Conservation (phyloP, 35 echinoderm and acorn worm genomes). For the Apostichopus californicus region DNA sequence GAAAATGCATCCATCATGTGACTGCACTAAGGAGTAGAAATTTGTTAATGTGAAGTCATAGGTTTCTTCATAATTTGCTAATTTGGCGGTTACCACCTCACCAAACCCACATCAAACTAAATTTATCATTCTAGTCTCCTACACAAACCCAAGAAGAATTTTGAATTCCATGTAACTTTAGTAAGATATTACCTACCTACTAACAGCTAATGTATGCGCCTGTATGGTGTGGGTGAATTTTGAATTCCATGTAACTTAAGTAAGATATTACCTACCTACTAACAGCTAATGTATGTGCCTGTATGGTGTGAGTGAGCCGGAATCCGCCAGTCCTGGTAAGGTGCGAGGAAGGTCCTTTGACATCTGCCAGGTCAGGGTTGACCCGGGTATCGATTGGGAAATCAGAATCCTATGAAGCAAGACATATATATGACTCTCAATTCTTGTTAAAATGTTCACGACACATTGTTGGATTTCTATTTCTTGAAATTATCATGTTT, state of each 20-base stretch:
- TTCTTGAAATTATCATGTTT: no score
- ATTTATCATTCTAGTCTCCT: neutral
- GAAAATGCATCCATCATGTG: no score
- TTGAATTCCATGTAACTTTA: neutral
- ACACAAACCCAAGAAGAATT: neutral
- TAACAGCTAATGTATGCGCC: constrained; percentile 89
- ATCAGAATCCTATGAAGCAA: constrained; percentile 76
- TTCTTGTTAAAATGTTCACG: no score
- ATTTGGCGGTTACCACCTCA: no score
- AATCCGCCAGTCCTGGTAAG: constrained; percentile 92
- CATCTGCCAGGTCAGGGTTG: constrained; percentile 77
- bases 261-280: constrained; percentile 75
- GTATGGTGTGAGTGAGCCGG: constrained; percentile 88
- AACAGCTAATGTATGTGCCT: constrained; percentile 88
- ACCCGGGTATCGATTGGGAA: constrained; percentile 83
- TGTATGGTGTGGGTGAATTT: constrained; percentile 78
- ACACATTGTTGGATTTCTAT: no score
- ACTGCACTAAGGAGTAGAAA: no score
- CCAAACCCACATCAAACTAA: no score
- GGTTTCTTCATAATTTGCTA: no score
- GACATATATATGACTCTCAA: no score
- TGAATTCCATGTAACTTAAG: neutral
- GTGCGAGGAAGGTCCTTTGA: constrained; percentile 95
- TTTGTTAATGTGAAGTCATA: no score
- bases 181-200: constrained; percentile 69